phyloP scores from a whole-genome alignment of 2,113 vertebrate genomes.

The Gymnorhina tibicen region DNA sequence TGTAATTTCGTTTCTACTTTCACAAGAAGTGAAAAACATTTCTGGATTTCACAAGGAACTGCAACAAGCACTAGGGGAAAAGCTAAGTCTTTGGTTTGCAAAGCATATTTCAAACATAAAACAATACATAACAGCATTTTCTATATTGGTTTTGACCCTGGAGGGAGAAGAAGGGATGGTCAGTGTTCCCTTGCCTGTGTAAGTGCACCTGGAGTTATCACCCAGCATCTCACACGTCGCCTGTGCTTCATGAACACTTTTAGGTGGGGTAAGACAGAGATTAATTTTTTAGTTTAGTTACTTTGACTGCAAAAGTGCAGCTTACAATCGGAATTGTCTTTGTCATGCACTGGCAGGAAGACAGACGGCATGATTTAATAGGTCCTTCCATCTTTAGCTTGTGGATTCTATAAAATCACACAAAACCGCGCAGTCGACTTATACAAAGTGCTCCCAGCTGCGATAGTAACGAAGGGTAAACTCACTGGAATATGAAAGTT shows the following conservation, averaged over 20 bases:
- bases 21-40: not conserved
- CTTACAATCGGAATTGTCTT: slow-evolving; percentile 46
- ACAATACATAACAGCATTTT: not conserved
- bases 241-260: not conserved
- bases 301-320: slow-evolving; percentile 36
- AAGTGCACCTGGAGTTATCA: not conserved
- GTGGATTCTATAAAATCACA: slow-evolving; percentile 28
- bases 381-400: slow-evolving; percentile 52
- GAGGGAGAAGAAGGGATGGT: not conserved
- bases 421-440: not conserved
- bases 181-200: not conserved
- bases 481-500: slow-evolving; percentile 57
- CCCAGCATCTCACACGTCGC: rapidly evolving
- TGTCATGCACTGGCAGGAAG: slow-evolving; percentile 49
- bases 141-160: not conserved
- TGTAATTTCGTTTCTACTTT: not conserved
- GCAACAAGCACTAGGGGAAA: not conserved
- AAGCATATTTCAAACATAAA: not conserved
- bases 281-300: slow-evolving; percentile 41
- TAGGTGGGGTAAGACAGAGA: not conserved
- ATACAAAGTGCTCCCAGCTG: slow-evolving; percentile 50
- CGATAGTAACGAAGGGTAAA: slow-evolving; percentile 59
- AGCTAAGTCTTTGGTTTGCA: not conserved
- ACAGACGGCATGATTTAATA: slow-evolving; percentile 49
- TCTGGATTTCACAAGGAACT: not conserved